Percentiles rank a stretch among this genome's conserved stretches.
Evolutionary conservation across 2,113 vertebrate genomes (phyloP).

Genomic region (Proterorhinus semilunaris): DNA sequence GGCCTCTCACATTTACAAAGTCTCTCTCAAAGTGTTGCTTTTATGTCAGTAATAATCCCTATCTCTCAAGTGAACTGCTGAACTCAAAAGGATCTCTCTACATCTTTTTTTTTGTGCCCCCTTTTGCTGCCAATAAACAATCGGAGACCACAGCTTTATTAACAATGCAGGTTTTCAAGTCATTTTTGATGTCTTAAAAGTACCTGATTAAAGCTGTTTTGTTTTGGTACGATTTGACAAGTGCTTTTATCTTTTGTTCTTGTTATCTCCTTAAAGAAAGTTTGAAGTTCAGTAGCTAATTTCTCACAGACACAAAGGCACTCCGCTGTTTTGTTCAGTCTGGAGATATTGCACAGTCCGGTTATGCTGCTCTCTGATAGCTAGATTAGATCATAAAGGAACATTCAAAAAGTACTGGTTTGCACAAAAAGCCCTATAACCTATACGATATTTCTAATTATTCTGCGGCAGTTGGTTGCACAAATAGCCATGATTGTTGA

Average conservation of each 20-base stretch:
- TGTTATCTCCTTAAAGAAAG: slow-evolving; percentile 21
- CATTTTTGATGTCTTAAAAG: slow-evolving; percentile 11
- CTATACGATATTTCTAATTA: too few relatives aligned
- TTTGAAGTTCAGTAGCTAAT: slow-evolving; percentile 30
- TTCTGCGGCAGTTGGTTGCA: too few relatives aligned
- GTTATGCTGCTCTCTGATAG: neutral
- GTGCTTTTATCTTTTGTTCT: slow-evolving; percentile 16
- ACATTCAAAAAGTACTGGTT: neutral
- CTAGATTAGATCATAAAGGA: neutral
- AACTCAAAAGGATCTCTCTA: slow-evolving; percentile 59
- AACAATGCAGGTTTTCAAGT: slow-evolving; percentile 27
- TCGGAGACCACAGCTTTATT: slow-evolving; percentile 39
- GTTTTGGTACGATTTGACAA: slow-evolving; percentile 32
- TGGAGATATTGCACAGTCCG: slow-evolving; percentile 1
- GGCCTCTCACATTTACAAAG: too few relatives aligned
- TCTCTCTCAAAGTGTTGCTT: slow-evolving; percentile 26
- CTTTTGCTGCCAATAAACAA: slow-evolving; percentile 33
- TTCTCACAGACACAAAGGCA: slow-evolving; percentile 26
- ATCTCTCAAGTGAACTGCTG: slow-evolving; percentile 51
- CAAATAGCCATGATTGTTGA: too few relatives aligned
- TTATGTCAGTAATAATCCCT: slow-evolving; percentile 50
- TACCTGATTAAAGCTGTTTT: slow-evolving; percentile 28
- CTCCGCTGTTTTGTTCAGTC: slow-evolving; percentile 17
- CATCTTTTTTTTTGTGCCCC: slow-evolving; percentile 37
- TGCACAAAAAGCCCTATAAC: too few relatives aligned